Percentiles rank a stretch among this genome's conserved stretches.
phyloP scores from a whole-genome alignment of 2,797 vertebrate genomes.

The Coreius guichenoti region DNA sequence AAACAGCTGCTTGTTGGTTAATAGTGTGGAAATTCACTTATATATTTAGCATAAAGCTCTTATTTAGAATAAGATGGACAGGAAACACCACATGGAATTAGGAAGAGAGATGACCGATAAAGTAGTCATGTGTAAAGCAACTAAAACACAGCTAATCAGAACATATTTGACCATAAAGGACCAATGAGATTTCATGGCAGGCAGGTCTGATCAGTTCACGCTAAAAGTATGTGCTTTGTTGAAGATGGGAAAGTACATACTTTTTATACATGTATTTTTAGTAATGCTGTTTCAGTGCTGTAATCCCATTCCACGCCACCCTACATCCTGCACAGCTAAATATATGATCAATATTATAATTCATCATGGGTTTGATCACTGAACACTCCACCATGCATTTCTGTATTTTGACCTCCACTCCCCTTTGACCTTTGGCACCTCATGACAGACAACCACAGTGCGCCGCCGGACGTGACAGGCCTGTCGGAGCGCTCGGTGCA shows the following conservation, averaged over 20 bases:
- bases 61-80: background rate
- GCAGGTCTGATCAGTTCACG: background rate
- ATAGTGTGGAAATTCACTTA: background rate
- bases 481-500: constrained; percentile 81
- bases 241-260: background rate
- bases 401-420: constrained; percentile 26
- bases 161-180: background rate
- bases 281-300: no score
- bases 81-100: background rate
- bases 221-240: background rate
- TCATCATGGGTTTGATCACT: background rate
- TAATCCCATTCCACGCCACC: background rate
- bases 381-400: constrained; percentile 7
- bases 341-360: background rate
- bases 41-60: background rate
- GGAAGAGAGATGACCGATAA: background rate
- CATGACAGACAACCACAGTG: constrained; percentile 87
- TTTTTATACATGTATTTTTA: background rate
- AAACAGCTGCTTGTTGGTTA: background rate
- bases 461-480: constrained; percentile 94
- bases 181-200: background rate
- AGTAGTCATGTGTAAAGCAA: background rate
- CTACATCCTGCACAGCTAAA: background rate
- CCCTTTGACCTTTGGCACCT: constrained; percentile 60
- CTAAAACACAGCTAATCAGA: background rate